Base-by-base conservation (phyloP, 1,140 invertebrate genomes). In the Armadillidium nasatum region DNA sequence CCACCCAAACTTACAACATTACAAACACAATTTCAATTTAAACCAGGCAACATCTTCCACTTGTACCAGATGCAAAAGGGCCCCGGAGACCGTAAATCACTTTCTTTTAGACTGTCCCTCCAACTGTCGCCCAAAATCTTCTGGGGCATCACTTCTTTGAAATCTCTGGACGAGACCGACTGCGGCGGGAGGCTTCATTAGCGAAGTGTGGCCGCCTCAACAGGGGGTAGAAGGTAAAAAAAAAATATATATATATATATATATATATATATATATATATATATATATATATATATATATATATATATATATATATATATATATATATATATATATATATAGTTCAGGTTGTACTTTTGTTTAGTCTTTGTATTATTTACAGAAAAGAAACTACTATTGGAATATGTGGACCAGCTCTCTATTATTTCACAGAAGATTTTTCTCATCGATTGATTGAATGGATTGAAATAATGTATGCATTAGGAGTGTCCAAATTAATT, bases 401-500 rank as follows among this genome's bases (percentile, higher is more conserved):
- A 9, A 15, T 73, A 9, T 79, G 71, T 69, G 75, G 68, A 7
- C 71, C 71, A 21, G 66, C 75, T 21, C 75, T 73, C 22, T 73
- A 70, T 44, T 79, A 76, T 67, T 79, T 60, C 72, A 33, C 44
- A 19, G 71, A 71, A 21, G 75, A 72, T 74, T 68, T 76, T 44
- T 73, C 69, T 23, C 19, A 67, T 43, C 72, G 76, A 0, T 70
- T 72, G 13, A 70, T 76, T 15, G 75, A 71, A 44, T 79, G 21
- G 67, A 44, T 79, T 33, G 66, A 72, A 44, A 10, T 77, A 54
- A 33, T 79, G n/a, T 33, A 23, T 60, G 69, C 50, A 21, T 13
- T 69, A 9, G 75, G 68, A 7, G 46, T 44, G 10, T 54, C 70
- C 33, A 71, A 71, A 19, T 33, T 78, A 44, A 45, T 75, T 44